Base-by-base conservation (phyloP, 2,113 vertebrate species). In the Lycocorax pyrrhopterus region DNA sequence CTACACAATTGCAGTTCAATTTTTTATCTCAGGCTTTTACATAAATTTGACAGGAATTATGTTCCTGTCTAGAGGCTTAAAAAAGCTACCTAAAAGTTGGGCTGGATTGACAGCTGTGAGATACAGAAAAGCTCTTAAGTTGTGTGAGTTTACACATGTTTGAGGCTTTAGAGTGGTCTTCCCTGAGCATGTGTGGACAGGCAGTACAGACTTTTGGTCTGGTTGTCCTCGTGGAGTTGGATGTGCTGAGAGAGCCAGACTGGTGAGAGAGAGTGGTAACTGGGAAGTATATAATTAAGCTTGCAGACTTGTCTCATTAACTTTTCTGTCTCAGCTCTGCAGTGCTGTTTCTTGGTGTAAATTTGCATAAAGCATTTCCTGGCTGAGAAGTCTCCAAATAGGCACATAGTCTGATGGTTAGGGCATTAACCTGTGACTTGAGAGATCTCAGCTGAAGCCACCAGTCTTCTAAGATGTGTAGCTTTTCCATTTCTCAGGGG, bases 321-420 rank as follows among this genome's bases (percentile, higher is more conserved):
- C 35, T 87, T 29, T 64, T 87, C 67, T 51, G 60, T 72, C 74
- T 89, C 62, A 44, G 47, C 49, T 90, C 63, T 55, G 75, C 47
- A 69, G 58, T 82, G 94, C 75, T 91, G 41, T 82, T 89, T 69
- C 90, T 49, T 77, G 47, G 62, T 87, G 51, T 51, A 52, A 46
- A 74, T 93, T 94, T 93, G 87, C 87, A 88, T 92, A 60, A 80
- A 88, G 47, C n/a, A 16, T 84, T 86, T 88, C 85, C 68, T 91
- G 83, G 43, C 13, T 86, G 56, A 78, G 83, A 81, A 81, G 60
- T 35, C 82, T 84, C 72, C 16, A 41, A 79, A 55, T 62, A 81
- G 85, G 35, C 49, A 30, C 39, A 25, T n/a, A 66, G 84, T 58
- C 87, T 93, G 58, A 44, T 88, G 53, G 35, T 30, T 59, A 58